Percentiles rank a stretch among this genome's conserved stretches.
Evolutionary conservation across 2,888 invertebrate species (phyloP).

Genomic region (Eupithecia vulgata): DNA sequence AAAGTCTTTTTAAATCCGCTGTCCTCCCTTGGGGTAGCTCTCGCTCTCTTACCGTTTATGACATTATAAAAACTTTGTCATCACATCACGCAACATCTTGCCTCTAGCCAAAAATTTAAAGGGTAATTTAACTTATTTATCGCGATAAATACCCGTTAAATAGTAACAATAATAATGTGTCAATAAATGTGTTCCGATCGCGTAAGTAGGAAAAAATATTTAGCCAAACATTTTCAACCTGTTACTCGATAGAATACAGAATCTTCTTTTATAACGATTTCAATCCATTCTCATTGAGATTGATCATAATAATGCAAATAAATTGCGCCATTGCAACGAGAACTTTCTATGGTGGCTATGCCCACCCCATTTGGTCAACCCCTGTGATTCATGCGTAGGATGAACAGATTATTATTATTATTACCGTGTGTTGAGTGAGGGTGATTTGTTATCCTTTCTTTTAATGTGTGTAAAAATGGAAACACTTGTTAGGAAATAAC

Average conservation of each 20-base stretch:
- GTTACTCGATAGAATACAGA: background rate
- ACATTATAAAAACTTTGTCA: background rate
- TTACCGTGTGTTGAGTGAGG: background rate
- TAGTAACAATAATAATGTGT: no score
- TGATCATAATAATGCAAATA: background rate
- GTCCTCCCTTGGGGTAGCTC: background rate
- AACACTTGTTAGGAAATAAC: no score
- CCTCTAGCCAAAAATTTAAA: background rate
- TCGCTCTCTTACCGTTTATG: background rate
- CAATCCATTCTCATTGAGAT: background rate
- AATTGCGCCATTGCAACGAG: background rate
- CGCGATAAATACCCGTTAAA: no score
- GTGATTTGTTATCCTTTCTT: background rate
- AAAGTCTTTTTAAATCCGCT: background rate
- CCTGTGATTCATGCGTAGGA: background rate
- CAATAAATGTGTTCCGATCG: no score
- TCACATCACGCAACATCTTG: background rate
- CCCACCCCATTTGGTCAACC: background rate
- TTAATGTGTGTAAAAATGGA: background rate
- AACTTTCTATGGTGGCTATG: background rate
- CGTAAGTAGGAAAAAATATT: no score
- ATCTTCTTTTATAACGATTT: background rate
- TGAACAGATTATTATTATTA: slow-evolving; percentile 3
- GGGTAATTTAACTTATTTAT: no score
- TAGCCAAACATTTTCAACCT: background rate